Conservation (phyloP, 2,113 vertebrate genomes). For the Arothron firmamentum region DNA sequence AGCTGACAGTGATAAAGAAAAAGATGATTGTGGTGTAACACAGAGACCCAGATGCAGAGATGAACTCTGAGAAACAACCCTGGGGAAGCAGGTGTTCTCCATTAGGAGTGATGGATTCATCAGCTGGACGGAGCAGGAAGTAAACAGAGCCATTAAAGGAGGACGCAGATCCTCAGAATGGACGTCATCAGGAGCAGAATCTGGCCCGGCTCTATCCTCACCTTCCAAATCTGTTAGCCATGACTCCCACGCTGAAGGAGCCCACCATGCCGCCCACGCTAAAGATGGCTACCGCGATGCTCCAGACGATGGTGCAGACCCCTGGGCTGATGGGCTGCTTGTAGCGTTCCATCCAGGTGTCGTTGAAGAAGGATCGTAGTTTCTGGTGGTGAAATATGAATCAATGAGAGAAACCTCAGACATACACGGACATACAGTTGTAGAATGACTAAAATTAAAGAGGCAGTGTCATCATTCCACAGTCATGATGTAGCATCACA, state of each 20-base stretch:
- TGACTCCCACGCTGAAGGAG: conserved; percentile 89
- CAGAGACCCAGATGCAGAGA: background rate
- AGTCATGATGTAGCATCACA: too few relatives aligned
- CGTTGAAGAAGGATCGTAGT: conserved; percentile 83
- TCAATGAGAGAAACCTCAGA: background rate
- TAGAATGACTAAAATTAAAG: too few relatives aligned
- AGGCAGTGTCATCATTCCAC: too few relatives aligned
- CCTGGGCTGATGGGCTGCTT: conserved; percentile 22
- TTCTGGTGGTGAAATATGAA: conserved; percentile 69
- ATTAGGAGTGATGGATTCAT: too few relatives aligned
- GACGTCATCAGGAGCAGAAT: background rate
- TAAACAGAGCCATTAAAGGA: background rate
- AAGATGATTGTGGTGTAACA: background rate
- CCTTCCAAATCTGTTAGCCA: conserved; percentile 92
- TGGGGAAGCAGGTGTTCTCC: too few relatives aligned
- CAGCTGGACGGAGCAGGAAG: too few relatives aligned
- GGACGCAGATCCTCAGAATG: too few relatives aligned
- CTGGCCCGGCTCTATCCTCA: conserved; percentile 36
- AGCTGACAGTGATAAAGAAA: too few relatives aligned
- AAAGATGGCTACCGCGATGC: conserved; percentile 89
- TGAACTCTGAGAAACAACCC: too few relatives aligned
- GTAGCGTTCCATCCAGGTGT: conserved; percentile 73
- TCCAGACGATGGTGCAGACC: conserved; percentile 85
- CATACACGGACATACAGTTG: too few relatives aligned
- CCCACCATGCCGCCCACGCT: conserved; percentile 94